Evolutionary conservation across 1,140 invertebrate species (phyloP), one percentile per base, ranked within the genome.

Genomic region (Calephelis nemesis): DNA sequence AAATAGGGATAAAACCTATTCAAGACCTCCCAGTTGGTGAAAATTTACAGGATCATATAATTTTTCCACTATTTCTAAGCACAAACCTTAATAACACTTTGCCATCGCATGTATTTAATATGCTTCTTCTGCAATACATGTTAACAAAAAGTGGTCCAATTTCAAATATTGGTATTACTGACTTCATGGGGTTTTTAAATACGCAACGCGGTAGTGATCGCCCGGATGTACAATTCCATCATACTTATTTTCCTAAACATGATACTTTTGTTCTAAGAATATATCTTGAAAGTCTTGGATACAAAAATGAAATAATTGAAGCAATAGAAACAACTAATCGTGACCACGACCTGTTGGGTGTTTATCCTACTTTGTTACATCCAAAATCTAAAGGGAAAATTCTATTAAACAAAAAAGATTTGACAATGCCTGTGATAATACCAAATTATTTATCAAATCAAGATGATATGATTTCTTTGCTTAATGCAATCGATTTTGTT

Each of bases 371-470:
- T n/a, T 82, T 93, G 62, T 65, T 94, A 60, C 92, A 90, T 65
- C 93, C 93, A 47, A 92, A 93, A 84, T 93, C 93, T 40, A 82
- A 72, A 47, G 93, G 93, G 1, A 76, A 80, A 54, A 71, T 93
- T 50, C 72, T 84, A 39, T 69, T 93, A 63, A 70, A 73, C 40
- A 84, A 90, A 67, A 67, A 64, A 40, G 63, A 91, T 74, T 89
- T 83, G 58, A 87, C 87, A 4, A 75, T 94, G 39, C 97, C 97
- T 0, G 82, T 95, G 15, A 96, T 98, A 65, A 94, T 95, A 82
- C 94, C 97, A 0, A 96, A 96, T 77, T 98, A 97, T 81, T 90
- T 98, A 48, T 93, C 93, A 6, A 93, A 96, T 75, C 92, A 94
- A 0, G 94, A 95, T 13, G 96, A 97, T 79, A 92, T 96, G 7